Evolutionary conservation across 2,113 vertebrate species (phyloP).

Genomic region (Myotis brandtii): DNA sequence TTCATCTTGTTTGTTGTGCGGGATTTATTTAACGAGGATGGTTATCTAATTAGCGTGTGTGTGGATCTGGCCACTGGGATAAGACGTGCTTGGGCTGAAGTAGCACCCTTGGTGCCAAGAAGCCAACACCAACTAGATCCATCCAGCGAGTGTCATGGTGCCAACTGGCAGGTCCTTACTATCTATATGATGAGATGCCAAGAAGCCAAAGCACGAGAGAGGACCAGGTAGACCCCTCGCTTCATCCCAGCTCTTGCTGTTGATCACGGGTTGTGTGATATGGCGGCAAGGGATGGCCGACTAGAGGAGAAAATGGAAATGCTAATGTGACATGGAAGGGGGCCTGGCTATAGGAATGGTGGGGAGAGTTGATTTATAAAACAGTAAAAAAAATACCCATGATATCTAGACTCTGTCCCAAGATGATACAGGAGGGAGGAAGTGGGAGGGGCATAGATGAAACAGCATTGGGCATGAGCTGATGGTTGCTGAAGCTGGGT

Average conservation of each 20-base stretch:
- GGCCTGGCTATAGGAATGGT: neutral
- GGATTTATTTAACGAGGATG: neutral
- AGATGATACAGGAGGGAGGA: neutral
- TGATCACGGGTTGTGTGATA: neutral
- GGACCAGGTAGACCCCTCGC: neutral
- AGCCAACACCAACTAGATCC: neutral
- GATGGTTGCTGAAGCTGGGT: neutral
- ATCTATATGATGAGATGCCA: too few species aligned
- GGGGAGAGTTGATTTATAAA: neutral
- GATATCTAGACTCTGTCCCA: neutral
- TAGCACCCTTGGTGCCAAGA: neutral
- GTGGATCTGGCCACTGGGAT: neutral
- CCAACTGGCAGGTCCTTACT: neutral
- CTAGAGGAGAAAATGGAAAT: neutral
- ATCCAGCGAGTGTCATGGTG: neutral
- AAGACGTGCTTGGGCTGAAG: neutral
- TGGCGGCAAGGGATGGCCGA: neutral
- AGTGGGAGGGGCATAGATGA: neutral
- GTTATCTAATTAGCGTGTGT: neutral
- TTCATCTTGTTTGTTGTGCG: neutral
- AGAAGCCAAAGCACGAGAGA: neutral
- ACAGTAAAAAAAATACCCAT: neutral
- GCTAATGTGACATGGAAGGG: neutral
- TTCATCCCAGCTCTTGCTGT: neutral
- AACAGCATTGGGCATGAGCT: neutral